A percentile compares a stretch with the other conserved stretches of the same genome.
Conservation (phyloP, 2,113 vertebrate species). For the Synchiropus splendidus region DNA sequence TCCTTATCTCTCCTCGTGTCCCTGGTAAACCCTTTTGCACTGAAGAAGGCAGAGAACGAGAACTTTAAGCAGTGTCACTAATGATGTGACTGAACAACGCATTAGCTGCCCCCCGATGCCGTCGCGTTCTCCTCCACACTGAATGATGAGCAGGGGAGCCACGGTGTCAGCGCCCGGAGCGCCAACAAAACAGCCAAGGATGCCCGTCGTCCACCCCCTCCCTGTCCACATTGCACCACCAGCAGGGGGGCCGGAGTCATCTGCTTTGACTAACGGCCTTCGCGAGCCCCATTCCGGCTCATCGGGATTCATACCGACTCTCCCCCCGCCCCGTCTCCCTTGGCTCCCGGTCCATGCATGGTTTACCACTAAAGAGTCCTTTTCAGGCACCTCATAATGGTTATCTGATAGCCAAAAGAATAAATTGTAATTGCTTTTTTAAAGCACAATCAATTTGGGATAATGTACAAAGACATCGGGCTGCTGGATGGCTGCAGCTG, state of each 20-base stretch:
- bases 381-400: constrained; percentile 56
- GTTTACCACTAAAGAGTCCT: constrained; percentile 55
- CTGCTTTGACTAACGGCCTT: constrained; percentile 44
- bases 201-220: too few relatives aligned
- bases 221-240: constrained; percentile 10
- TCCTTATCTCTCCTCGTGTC: constrained; percentile 30
- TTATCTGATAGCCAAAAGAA: constrained; percentile 58
- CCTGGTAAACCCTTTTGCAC: constrained; percentile 15
- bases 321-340: constrained; percentile 20
- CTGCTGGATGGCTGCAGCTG: constrained; percentile 33
- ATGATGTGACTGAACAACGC: constrained; percentile 51
- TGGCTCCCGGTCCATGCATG: constrained; percentile 39
- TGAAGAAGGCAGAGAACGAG: constrained; percentile 32
- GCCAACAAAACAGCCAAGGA: constrained; percentile 23
- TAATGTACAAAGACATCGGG: constrained; percentile 58
- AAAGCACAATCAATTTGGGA: constrained; percentile 62
- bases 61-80: constrained; percentile 47
- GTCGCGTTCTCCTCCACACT: constrained; percentile 18
- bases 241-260: constrained; percentile 40
- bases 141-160: too few relatives aligned
- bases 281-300: constrained; percentile 31
- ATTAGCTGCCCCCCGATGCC: constrained; percentile 38
- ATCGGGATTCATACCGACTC: constrained; percentile 31
- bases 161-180: constrained; percentile 29
- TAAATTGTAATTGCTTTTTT: constrained; percentile 66